Percentiles rank a stretch among this genome's conserved stretches.
These are phyloP conservation scores for Pseudopodoces humilis DNA, from an alignment of 2,113 vertebrate species.

Conservation along the genomic window DNA sequence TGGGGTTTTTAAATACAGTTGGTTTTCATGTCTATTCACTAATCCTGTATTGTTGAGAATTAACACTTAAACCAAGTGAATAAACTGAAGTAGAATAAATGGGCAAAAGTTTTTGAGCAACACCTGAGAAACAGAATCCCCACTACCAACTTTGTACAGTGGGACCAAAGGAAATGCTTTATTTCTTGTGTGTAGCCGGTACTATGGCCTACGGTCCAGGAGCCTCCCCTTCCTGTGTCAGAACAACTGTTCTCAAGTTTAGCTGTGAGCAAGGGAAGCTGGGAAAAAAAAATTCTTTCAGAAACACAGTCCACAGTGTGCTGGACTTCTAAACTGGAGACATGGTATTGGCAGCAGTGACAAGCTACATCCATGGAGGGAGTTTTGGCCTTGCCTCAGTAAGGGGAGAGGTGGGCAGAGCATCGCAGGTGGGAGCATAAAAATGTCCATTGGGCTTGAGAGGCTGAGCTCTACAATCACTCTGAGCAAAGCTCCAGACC, in stretches of 20 bases:
- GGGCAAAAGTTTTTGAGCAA: neutral
- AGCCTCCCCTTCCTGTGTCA: neutral
- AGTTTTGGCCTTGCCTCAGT: neutral
- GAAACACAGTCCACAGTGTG: neutral
- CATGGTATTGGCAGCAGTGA: rapidly evolving
- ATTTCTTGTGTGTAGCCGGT: neutral
- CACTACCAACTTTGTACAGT: neutral
- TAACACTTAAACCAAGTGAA: neutral
- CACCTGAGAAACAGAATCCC: neutral
- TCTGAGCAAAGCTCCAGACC: neutral
- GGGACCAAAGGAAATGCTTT: neutral
- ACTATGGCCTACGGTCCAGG: neutral
- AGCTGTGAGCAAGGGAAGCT: neutral
- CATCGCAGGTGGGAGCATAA: neutral
- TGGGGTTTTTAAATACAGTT: neutral
- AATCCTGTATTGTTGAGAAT: neutral
- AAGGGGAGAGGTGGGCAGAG: neutral
- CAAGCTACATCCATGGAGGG: neutral
- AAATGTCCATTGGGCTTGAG: neutral
- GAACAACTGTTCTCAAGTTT: neutral
- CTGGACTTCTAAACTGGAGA: neutral
- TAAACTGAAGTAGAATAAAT: neutral
- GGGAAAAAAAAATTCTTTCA: neutral
- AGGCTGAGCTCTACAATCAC: neutral
- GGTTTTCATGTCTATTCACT: neutral